These are phyloP conservation scores for Phytoseiulus persimilis DNA, from an alignment of 2,888 invertebrate species.

Conservation along the genomic window DNA sequence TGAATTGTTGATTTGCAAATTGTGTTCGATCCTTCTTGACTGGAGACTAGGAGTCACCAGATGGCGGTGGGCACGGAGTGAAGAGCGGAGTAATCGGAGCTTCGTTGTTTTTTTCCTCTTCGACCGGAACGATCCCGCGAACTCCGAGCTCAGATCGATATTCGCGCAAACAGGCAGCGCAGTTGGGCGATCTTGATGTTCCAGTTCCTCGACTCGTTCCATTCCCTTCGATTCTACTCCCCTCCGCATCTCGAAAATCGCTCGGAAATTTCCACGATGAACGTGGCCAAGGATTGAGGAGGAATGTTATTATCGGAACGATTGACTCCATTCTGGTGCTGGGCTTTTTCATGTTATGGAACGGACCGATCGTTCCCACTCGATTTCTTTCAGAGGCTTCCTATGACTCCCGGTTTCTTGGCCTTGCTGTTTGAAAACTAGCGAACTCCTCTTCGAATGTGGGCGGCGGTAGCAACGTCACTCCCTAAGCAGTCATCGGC, in stretches of 20 bases:
- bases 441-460: background rate
- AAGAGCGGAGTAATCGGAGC: background rate
- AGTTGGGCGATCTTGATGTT: too few species aligned
- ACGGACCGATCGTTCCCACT: too few species aligned
- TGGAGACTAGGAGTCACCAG: background rate
- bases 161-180: too few species aligned
- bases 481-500: background rate
- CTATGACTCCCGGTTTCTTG: background rate
- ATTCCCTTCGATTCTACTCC: too few species aligned
- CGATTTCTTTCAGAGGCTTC: background rate
- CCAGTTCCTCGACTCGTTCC: too few species aligned
- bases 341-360: too few species aligned
- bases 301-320: too few species aligned
- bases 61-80: background rate
- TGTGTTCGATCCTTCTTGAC: background rate
- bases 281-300: too few species aligned
- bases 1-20: slow-evolving; percentile 5
- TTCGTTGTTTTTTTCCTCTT: background rate
- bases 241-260: too few species aligned
- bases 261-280: too few species aligned
- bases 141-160: too few species aligned
- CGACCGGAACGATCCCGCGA: background rate
- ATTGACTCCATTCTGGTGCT: too few species aligned
- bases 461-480: background rate
- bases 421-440: background rate